These are phyloP conservation scores for Otis tarda DNA, from an alignment of 2,113 vertebrate species.

Conservation along the genomic window DNA sequence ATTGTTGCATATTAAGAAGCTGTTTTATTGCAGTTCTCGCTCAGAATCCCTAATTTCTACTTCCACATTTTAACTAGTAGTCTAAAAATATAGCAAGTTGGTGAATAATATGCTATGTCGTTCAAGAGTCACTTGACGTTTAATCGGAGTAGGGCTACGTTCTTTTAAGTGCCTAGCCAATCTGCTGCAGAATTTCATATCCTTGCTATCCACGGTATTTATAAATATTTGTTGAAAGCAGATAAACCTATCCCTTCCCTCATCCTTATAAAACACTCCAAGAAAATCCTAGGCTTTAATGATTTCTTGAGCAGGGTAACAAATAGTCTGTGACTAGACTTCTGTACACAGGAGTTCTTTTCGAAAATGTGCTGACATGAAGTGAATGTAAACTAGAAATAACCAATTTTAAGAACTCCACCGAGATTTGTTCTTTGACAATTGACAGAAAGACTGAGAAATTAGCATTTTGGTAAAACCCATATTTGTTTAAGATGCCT, in stretches of 20 bases:
- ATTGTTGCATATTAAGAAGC: not conserved
- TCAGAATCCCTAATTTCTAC: not conserved
- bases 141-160: not conserved
- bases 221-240: conserved; percentile 56
- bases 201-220: not conserved
- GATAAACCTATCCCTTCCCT: conserved; percentile 22
- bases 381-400: conserved; percentile 72
- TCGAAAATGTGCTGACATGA: conserved; percentile 59
- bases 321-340: conserved; percentile 62
- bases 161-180: conserved; percentile 2
- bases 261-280: conserved; percentile 23
- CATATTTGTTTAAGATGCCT: conserved; percentile 77
- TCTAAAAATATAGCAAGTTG: not conserved
- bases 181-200: not conserved
- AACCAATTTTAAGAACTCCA: conserved; percentile 66
- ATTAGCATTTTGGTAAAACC: conserved; percentile 79
- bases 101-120: not conserved
- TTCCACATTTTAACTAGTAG: not conserved
- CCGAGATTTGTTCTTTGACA: conserved; percentile 68
- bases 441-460: conserved; percentile 71
- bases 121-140: conserved; percentile 40
- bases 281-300: conserved; percentile 64
- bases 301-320: conserved; percentile 63
- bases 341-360: conserved; percentile 60
- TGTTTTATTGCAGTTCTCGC: not conserved